Conservation (phyloP, 2,888 invertebrate genomes). For the Tachina fera region DNA sequence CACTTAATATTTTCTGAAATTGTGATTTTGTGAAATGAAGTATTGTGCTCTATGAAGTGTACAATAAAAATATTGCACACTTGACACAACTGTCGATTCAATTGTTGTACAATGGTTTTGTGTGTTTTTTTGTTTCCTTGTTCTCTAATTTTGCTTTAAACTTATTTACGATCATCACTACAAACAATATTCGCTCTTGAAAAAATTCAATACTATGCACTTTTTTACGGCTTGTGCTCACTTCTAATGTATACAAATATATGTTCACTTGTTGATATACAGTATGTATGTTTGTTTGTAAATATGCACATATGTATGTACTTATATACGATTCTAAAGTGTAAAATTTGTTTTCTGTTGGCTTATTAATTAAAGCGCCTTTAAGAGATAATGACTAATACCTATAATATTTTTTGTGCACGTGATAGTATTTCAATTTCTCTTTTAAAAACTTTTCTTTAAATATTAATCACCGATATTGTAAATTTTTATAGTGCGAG, state of each 20-base stretch:
- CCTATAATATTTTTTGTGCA: neutral
- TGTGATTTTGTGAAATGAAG: no score
- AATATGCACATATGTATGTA: neutral
- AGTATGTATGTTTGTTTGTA: neutral
- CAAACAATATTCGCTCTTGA: no score
- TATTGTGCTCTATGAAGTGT: no score
- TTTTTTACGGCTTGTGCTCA: no score
- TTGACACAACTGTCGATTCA: no score
- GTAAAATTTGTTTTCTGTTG: conserved; percentile 12
- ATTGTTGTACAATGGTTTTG: no score
- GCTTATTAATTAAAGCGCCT: neutral
- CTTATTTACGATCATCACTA: no score
- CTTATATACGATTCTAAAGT: neutral
- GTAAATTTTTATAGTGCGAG: neutral
- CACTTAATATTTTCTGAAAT: no score
- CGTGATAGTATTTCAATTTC: neutral
- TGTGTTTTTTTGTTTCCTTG: no score
- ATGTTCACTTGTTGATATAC: neutral
- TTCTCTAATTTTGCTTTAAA: no score
- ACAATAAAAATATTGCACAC: no score
- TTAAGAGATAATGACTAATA: conserved; percentile 4
- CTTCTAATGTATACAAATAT: neutral
- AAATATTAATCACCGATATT: neutral
- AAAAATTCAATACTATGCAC: no score
- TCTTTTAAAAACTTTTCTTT: neutral